These are phyloP conservation scores for western clawed frog (Xenopus tropicalis) DNA, from an alignment of 2,113 vertebrate genomes.

Conservation along the genomic window DNA sequence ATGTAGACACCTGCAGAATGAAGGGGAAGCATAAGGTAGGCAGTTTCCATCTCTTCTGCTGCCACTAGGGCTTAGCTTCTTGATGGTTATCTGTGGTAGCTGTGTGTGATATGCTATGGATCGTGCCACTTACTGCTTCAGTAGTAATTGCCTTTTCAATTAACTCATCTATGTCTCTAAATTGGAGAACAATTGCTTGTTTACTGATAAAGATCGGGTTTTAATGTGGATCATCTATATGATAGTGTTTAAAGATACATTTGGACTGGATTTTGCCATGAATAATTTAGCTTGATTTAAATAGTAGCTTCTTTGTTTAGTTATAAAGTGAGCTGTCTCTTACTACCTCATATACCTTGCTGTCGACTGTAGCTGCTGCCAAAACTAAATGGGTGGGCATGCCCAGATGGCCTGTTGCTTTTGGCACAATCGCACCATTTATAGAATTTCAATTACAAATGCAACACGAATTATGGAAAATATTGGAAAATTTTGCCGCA, in stretches of 20 bases:
- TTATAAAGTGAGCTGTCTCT: no score
- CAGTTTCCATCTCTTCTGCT: constrained; percentile 63
- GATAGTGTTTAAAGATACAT: neutral
- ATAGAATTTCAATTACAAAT: no score
- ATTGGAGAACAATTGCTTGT: constrained; percentile 58
- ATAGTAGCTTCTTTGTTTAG: no score
- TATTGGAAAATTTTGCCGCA: no score
- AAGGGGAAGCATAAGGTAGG: constrained; percentile 98
- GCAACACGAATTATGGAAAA: no score
- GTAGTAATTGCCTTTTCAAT: constrained; percentile 63
- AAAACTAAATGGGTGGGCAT: no score
- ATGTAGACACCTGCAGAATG: constrained; percentile 98
- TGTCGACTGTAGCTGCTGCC: no score
- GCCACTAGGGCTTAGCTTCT: constrained; percentile 61
- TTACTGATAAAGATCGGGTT: constrained; percentile 32
- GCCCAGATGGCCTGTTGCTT: no score
- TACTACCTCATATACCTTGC: no score
- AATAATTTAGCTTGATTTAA: no score
- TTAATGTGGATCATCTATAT: neutral
- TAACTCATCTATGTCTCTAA: constrained; percentile 61
- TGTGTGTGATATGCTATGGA: constrained; percentile 54
- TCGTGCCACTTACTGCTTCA: constrained; percentile 48
- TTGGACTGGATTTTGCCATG: neutral
- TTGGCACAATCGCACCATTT: no score
- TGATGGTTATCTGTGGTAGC: constrained; percentile 52